These are phyloP conservation scores for Pionites leucogaster DNA, from an alignment of 2,113 vertebrate species.

Conservation along the genomic window DNA sequence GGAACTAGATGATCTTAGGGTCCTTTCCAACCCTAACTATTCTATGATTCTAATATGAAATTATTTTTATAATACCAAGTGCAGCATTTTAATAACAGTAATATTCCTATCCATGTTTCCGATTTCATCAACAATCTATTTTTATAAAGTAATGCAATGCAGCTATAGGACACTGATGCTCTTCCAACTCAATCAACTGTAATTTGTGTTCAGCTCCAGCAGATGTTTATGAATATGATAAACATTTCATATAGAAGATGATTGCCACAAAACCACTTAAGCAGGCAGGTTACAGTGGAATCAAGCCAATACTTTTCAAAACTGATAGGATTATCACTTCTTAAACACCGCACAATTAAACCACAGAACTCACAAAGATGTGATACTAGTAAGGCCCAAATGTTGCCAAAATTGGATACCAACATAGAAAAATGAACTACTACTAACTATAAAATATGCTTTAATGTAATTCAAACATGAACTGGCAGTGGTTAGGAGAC, in stretches of 20 bases:
- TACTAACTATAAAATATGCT: neutral
- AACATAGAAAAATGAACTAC: neutral
- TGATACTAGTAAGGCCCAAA: neutral
- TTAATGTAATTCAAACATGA: neutral
- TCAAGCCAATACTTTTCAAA: neutral
- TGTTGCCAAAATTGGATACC: neutral
- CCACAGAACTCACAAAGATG: neutral
- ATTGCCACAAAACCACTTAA: slow-evolving; percentile 17
- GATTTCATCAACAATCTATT: neutral
- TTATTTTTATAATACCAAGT: neutral
- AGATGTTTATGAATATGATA: neutral
- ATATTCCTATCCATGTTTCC: neutral
- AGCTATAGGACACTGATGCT: neutral
- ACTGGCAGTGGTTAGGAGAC: neutral
- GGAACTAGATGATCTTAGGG: too few relatives aligned
- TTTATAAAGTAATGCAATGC: neutral
- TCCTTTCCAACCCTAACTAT: too few relatives aligned
- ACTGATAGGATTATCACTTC: neutral
- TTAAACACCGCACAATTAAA: neutral
- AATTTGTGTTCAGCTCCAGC: neutral
- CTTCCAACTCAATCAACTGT: neutral
- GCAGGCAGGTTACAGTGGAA: neutral
- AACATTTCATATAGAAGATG: neutral
- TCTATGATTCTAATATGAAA: neutral
- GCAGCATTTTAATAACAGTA: neutral